Base-by-base conservation (phyloP, 2,888 invertebrate genomes). In the Tribolium freemani region DNA sequence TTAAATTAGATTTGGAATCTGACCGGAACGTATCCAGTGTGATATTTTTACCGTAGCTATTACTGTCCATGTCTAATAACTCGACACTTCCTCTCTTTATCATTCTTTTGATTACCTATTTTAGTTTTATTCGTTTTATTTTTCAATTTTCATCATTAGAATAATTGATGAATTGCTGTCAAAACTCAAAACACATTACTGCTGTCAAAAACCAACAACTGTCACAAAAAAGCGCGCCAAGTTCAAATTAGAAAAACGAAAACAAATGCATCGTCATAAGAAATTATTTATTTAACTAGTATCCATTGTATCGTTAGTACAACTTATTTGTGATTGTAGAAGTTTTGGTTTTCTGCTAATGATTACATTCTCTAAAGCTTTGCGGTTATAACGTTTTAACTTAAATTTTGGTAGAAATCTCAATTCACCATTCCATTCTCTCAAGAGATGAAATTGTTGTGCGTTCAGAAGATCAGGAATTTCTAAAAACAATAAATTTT, bases 1-100 rank as follows among this genome's bases (percentile, higher is more conserved):
- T 89, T 77, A 94, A 94, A 87, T 93, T 94, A 73, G 95, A 93
- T 88, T 95, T 96, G 50, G 95, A 94, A 84, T 95, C 95, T 0
- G 94, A 93, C 85, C 93, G 92, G 82, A 94, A 88, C 5, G 94
- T 94, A 86, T 95, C 95, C 60, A 93, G 92, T 85, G 93, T 93
- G 60, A 93, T 92, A 87, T 76, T 88, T 77, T 94, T 94, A 5
- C 92, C 93, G 6, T 92, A 92, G 79, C 90, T 86, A 53, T 88
- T 90, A 83, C 89, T 90, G 76, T 93, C 93, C 73, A 91, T 88
- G 82, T 89, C 91, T 74, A 92, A 83, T 75, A 92, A 85, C 82
- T 93, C 93, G 2, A 91, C 88, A 84, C 91, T 92, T 77, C 89
- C 90, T 77, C 90, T 89, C 84, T 92, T 92, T 82, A 92, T 91